These are phyloP conservation scores for Perca flavescens DNA, from an alignment of 2,113 vertebrate species.

Conservation along the genomic window DNA sequence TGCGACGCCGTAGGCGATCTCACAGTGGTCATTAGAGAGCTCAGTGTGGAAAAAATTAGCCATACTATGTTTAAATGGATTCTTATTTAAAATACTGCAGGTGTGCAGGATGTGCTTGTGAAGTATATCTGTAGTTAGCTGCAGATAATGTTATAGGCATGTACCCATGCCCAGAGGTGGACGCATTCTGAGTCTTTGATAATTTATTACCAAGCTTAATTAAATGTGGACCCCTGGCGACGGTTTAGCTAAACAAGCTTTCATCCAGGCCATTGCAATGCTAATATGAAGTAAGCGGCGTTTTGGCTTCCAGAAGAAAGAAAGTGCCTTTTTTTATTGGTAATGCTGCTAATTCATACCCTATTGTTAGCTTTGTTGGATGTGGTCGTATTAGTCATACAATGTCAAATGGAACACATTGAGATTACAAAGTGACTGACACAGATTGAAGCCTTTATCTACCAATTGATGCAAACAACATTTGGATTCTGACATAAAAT, in stretches of 20 bases:
- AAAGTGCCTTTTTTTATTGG: slow-evolving; percentile 20
- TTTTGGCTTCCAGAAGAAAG: slow-evolving; percentile 28
- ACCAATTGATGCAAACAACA: not conserved
- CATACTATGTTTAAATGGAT: not conserved
- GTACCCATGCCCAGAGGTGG: slow-evolving; percentile 40
- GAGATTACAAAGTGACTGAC: not conserved
- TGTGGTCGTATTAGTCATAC: not conserved
- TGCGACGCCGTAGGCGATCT: not conserved
- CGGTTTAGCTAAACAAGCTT: slow-evolving; percentile 65
- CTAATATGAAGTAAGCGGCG: slow-evolving; percentile 48
- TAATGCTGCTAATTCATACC: slow-evolving; percentile 21
- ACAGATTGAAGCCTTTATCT: slow-evolving; percentile 20
- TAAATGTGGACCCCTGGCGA: slow-evolving; percentile 58
- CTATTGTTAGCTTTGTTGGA: slow-evolving; percentile 10
- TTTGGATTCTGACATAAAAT: slow-evolving; percentile 17
- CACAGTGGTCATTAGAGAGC: not conserved
- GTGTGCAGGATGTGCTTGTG: slow-evolving; percentile 38
- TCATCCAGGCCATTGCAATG: slow-evolving; percentile 40
- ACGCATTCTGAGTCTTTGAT: slow-evolving; percentile 54
- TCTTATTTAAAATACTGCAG: slow-evolving; percentile 29
- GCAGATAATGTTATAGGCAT: slow-evolving; percentile 12
- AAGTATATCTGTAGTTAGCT: slow-evolving; percentile 15
- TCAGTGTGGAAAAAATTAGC: not conserved
- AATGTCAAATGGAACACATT: not conserved
- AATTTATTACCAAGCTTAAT: slow-evolving; percentile 69